Evolutionary conservation across 2,113 vertebrate genomes (phyloP), one percentile per base, ranked within the genome.

Genomic region (Cinclus mexicanus): DNA sequence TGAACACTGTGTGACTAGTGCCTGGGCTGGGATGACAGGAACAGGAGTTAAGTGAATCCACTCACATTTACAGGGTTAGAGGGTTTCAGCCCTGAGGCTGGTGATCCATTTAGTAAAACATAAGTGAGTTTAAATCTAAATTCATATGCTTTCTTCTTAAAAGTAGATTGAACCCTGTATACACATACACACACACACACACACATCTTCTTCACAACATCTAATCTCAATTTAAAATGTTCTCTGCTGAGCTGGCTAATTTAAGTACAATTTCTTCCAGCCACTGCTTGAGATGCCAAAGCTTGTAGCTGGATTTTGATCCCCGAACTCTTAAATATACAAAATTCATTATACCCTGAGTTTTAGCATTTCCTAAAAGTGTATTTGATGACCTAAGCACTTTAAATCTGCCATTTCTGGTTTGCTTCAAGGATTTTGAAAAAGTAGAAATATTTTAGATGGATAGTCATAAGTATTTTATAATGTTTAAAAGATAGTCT

Each of bases 171-270:
- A 69, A 49, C 17, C 14, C 22, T 31, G 11, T 12, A 7, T 26
- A 29, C 2, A n/a, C 8, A 7, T 24, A 35, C 28, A 29, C 2
- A n/a, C 8, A 29, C 2, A n/a, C 8, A 28, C 1, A 83, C 4
- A 52, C 10, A 17, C 5, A 9, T 41, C 50, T 5, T 76, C 14
- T 65, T 69, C 37, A 24, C 28, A 63, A 53, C 12, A 16, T 19
- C 16, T 46, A 67, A 67, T 55, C 14, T 70, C 19, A 67, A 5
- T 75, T 53, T 87, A 31, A 69, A 93, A 78, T 37, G 15, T 55
- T 20, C 17, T 57, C 37, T 78, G 31, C 44, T 33, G 25, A 85
- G 15, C 37, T 85, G 24, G 6, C 7, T 92, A 20, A 63, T 78
- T 72, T 47, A 82, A 74, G 31, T 82, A 37, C 6, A 63, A 21